Base-by-base conservation (phyloP, 2,888 invertebrate species). In the Cybosia mesomella region DNA sequence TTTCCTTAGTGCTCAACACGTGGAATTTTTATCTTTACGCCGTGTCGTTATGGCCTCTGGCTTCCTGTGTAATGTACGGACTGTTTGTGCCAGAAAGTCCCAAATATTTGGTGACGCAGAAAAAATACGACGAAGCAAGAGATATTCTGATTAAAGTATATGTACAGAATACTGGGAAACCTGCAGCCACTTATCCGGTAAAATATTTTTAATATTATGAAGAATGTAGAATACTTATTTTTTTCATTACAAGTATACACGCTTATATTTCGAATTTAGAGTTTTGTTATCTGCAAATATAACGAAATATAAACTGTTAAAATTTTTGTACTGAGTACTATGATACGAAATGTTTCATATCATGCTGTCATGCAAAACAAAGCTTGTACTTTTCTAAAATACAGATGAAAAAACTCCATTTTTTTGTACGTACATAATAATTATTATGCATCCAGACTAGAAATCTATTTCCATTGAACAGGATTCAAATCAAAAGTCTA, bases 21-120 rank as follows among this genome's bases (percentile, higher is more conserved):
- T 93, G 93, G 93, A 92, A 93, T 71, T 88, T 92, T 77, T 93
- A 92, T 74, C 81, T 93, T 0, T 86, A 87, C 70, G 68, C 87
- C 7, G 87, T 89, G 86, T 89, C 92, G 0, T 66, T 90, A 34
- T 92, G 91, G 88, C 84, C 91, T 0, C 68, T 93, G 0, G 55
- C 73, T 0, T 86, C 89, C 1, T 83, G 79, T 39, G 21, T 91
- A 1, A 78, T 92, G 43, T 92, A 92, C 81, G 69, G 59, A 4
- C 64, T 83, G 4, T 79, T 87, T 32, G 70, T 92, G 22, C 92
- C 93, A 0, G 93, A 93, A 60, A 93, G 93, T 65, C 93, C 93
- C 0, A 92, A 91, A 73, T 93, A 85, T 79, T 85, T 91, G 69
- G 79, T 92, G 64, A 87, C 89, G 0, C 89, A 91, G 74, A 84